phyloP scores from a whole-genome alignment of 2,888 invertebrate species.

The Acholoe squamosa region DNA sequence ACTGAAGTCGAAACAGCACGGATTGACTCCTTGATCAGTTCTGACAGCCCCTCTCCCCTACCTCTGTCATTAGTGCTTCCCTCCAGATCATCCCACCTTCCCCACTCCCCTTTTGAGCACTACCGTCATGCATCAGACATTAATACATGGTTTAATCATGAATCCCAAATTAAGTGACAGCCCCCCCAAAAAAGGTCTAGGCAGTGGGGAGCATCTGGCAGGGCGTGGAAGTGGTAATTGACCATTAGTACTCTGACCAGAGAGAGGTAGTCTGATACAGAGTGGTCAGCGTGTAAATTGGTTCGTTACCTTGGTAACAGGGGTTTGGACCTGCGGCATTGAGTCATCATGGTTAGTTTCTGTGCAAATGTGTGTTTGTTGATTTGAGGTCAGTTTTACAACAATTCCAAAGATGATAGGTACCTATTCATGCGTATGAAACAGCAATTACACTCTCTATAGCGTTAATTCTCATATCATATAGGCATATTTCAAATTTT shows the following conservation, averaged over 20 bases:
- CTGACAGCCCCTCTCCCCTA: not conserved
- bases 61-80: not conserved
- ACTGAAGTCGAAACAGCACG: not conserved
- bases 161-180: not conserved
- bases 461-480: no score
- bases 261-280: not conserved
- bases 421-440: no score
- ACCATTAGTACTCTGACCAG: not conserved
- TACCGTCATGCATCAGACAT: not conserved
- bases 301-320: constrained; percentile 3
- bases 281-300: not conserved
- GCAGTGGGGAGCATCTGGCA: not conserved
- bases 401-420: no score
- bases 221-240: not conserved
- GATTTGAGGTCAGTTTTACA: no score
- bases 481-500: no score
- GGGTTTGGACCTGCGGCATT: not conserved
- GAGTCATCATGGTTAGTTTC: not conserved
- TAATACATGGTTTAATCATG: constrained; percentile 16
- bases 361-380: no score
- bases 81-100: not conserved
- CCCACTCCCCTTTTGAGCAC: not conserved
- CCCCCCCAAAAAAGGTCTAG: not conserved
- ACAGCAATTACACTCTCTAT: no score
- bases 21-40: constrained; percentile 19